Evolutionary conservation across 2,888 invertebrate species (phyloP).

Genomic region (Andrena trimmerana): DNA sequence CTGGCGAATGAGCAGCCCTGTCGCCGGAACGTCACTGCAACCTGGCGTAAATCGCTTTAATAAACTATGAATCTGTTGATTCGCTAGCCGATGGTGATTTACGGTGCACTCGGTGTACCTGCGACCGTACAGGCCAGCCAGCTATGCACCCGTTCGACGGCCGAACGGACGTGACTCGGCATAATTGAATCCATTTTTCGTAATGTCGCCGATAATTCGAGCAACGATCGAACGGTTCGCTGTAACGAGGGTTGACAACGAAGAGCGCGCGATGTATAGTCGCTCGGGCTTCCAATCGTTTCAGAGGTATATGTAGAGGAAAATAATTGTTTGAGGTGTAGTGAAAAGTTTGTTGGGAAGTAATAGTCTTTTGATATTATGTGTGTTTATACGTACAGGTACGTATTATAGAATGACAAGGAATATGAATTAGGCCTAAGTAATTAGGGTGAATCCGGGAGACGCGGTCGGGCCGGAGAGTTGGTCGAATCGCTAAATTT

Average conservation of each 20-base stretch:
- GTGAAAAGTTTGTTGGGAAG: no score
- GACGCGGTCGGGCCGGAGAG: no score
- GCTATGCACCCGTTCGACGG: constrained; percentile 3
- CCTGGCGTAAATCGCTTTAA: constrained; percentile 54
- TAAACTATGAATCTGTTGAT: constrained; percentile 55
- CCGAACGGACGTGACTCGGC: constrained; percentile 36
- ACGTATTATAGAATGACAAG: no score
- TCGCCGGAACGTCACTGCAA: constrained; percentile 20
- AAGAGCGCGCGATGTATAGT: neutral
- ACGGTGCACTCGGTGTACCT: neutral
- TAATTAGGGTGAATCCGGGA: no score
- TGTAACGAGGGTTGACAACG: neutral
- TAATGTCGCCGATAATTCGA: constrained; percentile 26
- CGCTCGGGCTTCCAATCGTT: no score
- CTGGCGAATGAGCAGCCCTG: constrained; percentile 21
- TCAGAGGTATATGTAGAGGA: no score
- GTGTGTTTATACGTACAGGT: no score
- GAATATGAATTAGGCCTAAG: no score
- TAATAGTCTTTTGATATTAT: no score
- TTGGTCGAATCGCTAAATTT: no score
- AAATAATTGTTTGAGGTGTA: no score
- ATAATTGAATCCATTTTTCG: constrained; percentile 55
- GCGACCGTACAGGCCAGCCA: neutral
- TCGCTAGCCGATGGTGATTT: constrained; percentile 33
- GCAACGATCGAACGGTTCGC: constrained; percentile 4